These are phyloP conservation scores for Drosophila pallidifrons DNA, from an alignment of 1,140 invertebrate genomes.

Conservation along the genomic window DNA sequence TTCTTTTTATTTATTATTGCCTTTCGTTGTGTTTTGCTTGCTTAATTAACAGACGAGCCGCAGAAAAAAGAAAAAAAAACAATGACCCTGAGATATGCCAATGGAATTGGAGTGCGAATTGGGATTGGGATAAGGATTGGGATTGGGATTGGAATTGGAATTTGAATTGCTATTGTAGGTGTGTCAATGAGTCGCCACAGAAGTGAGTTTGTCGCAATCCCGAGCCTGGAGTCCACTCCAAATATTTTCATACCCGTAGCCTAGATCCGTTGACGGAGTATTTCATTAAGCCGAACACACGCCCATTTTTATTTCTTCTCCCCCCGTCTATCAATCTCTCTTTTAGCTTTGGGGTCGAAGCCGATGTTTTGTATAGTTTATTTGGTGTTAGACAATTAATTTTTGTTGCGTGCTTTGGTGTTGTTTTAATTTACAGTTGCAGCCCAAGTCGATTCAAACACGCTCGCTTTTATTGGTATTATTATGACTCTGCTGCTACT, in stretches of 20 bases:
- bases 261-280: conserved; percentile 8
- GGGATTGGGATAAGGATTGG: not conserved
- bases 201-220: conserved; percentile 33
- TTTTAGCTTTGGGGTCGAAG: conserved; percentile 26
- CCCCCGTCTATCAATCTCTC: not conserved
- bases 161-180: conserved; percentile 56
- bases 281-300: conserved; percentile 53
- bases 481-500: conserved; percentile 21
- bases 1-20: conserved; percentile 50
- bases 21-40: conserved; percentile 22
- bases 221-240: not conserved
- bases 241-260: conserved; percentile 10
- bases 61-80: conserved; percentile 11
- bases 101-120: conserved; percentile 14
- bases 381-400: conserved; percentile 85
- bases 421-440: conserved; percentile 83
- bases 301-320: conserved; percentile 57
- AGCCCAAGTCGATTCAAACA: conserved; percentile 44
- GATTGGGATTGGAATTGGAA: conserved; percentile 6
- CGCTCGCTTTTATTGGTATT: conserved; percentile 50
- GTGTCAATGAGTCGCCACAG: conserved; percentile 44
- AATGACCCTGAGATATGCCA: conserved; percentile 31
- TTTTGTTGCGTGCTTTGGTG: conserved; percentile 80
- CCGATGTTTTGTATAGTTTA: conserved; percentile 64
- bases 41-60: conserved; percentile 76